Evolutionary conservation across 2,113 vertebrate genomes (phyloP), one percentile per base, ranked within the genome.

Genomic region (Acinonyx jubatus): DNA sequence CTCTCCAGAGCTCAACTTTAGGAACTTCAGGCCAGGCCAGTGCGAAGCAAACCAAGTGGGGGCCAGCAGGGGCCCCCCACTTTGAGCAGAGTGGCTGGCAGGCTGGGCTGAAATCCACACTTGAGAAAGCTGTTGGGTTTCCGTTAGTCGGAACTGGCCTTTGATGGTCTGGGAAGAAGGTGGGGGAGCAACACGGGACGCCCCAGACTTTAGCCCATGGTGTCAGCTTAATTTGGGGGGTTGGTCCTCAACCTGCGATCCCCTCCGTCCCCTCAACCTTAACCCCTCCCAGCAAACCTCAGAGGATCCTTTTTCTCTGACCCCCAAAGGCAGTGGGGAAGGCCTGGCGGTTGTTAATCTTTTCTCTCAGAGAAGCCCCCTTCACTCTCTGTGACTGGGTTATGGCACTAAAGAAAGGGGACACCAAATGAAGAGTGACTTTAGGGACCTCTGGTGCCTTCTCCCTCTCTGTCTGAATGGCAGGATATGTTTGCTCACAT

Each of bases 341-440:
- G 11, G 50, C 41, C 61, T 23, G 68, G 29, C 11, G 29, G 55
- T 84, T 29, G 55, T 84, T 29, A n/a, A 36, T 7, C n/a, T 36
- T 52, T 85, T 84, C 55, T 83, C 52, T 61, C 31, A 29, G 52
- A 68, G 76, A 91, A 82, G 61, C 36, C 69, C 73, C 89, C 23
- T 88, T 52, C 52, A n/a, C 7, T 94, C 57, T 63, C 79, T 27
- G 15, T 9, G 55, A 88, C 81, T 3, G 9, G 92, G 57, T 27
- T 61, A 73, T 89, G 96, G 85, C 89, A 88, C 76, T 88, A 79
- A 83, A 96, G 92, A 93, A 88, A 90, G 88, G 78, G 78, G 76
- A 95, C 74, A 74, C 10, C 2, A 85, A n/a, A 25, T 16, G 31
- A 84, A 71, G 74, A 91, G 71, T 1, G 9, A 45, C 69, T 81